Base-by-base conservation (phyloP, 2,888 invertebrate genomes). In the Limnephilus rhombicus region DNA sequence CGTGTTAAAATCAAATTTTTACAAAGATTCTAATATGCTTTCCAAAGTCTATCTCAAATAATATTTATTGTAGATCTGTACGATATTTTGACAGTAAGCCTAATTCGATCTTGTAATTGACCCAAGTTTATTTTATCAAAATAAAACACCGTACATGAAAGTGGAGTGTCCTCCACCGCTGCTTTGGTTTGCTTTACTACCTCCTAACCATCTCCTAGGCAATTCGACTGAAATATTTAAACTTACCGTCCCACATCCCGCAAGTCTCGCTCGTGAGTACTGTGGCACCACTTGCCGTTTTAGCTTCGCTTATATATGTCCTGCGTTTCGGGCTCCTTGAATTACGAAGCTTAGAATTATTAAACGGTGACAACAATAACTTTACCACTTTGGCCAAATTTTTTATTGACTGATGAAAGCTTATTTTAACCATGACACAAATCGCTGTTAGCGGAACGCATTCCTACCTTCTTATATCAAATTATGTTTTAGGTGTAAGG, bases 171-270 rank as follows among this genome's bases (percentile, higher is more conserved):
- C 18, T 24, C 37, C 37, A 34, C 37, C 83, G 83, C 83, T 7
- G n/a, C 15, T 34, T 83, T 34, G 83, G 15, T 34, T 37, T 83
- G 34, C 24, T 83, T 83, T 83, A 37, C 83, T 83, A 11, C 83
- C 83, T 83, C 83, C 83, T 24, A 41, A 83, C 34, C 41, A 83
- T 83, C 83, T 34, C 3, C 34, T 34, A 24, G 41, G 83, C 83
- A 83, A 83, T 83, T 83, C 83, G 12, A 37, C 83, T 83, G 83
- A 83, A 83, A 83, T 83, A 83, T 83, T 34, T 83, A 83, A 83
- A 83, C 37, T 12, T 83, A 34, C 9, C 37, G 41, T 37, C 83
- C 83, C 83, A 15, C 15, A 83, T 37, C 83, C 83, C 83, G 34
- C 5, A 83, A 34, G 24, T 15, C 83, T 34, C 41, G 83, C 83